These are phyloP conservation scores for Ypsolopha sequella DNA, from an alignment of 2,888 invertebrate genomes.

Conservation along the genomic window DNA sequence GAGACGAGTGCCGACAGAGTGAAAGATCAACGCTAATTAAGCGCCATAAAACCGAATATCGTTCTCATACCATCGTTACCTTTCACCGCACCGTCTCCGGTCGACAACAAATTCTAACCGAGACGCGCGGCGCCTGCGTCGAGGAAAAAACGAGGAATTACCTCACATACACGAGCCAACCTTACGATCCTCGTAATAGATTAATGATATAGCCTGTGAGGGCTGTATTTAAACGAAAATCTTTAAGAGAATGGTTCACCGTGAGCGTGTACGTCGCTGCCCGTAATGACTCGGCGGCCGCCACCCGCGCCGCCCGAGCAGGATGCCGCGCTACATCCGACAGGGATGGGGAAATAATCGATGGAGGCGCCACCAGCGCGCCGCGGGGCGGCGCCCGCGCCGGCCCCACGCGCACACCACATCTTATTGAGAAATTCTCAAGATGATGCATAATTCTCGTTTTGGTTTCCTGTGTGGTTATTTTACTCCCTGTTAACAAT, in stretches of 20 bases:
- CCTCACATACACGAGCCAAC: conserved; percentile 45
- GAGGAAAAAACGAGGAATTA: conserved; percentile 40
- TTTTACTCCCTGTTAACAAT: conserved; percentile 66
- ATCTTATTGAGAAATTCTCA: conserved; percentile 67
- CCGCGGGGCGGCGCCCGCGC: conserved; percentile 58
- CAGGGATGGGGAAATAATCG: conserved; percentile 32
- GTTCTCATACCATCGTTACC: conserved; percentile 47
- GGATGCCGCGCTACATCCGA: conserved; percentile 26
- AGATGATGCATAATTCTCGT: conserved; percentile 62
- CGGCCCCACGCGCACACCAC: conserved; percentile 58
- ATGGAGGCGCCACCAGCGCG: conserved; percentile 54
- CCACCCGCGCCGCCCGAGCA: conserved; percentile 41
- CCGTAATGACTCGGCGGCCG: conserved; percentile 32
- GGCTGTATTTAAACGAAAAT: conserved; percentile 49
- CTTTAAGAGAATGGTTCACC: conserved; percentile 14
- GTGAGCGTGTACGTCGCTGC: conserved; percentile 21
- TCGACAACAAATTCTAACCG: conserved; percentile 38
- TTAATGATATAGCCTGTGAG: conserved; percentile 62
- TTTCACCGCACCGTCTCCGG: conserved; percentile 37
- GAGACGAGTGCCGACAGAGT: conserved; percentile 33
- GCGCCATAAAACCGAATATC: conserved; percentile 62
- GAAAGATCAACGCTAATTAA: conserved; percentile 62
- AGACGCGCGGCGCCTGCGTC: conserved; percentile 12
- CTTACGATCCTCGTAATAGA: conserved; percentile 42
- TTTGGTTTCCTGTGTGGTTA: conserved; percentile 56